Base-by-base conservation (phyloP, 2,113 vertebrate species). In the Bufo gargarizans region DNA sequence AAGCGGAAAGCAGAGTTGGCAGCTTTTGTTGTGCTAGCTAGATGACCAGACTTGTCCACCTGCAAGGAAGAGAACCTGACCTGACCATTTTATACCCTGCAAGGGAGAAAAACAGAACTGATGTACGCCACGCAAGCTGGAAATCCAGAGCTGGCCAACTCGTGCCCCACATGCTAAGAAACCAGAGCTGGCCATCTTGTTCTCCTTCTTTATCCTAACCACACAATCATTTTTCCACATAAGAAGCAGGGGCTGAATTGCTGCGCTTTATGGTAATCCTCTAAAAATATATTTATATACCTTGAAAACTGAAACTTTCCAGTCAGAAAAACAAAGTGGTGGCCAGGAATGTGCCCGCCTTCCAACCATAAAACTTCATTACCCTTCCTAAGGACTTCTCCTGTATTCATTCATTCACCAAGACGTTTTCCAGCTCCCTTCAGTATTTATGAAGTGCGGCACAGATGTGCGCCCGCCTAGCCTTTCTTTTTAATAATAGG, bases 201-300 rank as follows among this genome's bases (percentile, higher is more conserved):
- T 3, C 77, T 79, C 77, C 2, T 79, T 74, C 19, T n/a, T n/a
- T n/a, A 47, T 55, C n/a, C 77, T 56, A 22, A 55, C 77, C 77
- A 33, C 50, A 79, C 77, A 79, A 33, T 80, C 77, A 80, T 56
- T 14, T 80, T 80, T 80, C 77, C 77, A 80, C 77, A 80, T 80
- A 43, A 80, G 14, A 80, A 79, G 50, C 6, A 3, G 50, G 33
- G 19, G 14, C 77, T 80, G n/a, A 22, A 33, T 53, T 59, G 13
- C n/a, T 14, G 12, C 12, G 9, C 53, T 22, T 43, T 80, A 79
- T 79, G 77, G 53, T 56, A 80, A 80, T 80, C 55, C 55, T 80
- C 77, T 80, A 80, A 58, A 80, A 80, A 80, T 80, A 80, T 33
- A 80, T 80, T 59, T 80, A 80, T 33, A 80, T 80, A 80, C 77